Evolutionary conservation across 2,113 vertebrate species (phyloP).

Genomic region (Phocoena sinus): DNA sequence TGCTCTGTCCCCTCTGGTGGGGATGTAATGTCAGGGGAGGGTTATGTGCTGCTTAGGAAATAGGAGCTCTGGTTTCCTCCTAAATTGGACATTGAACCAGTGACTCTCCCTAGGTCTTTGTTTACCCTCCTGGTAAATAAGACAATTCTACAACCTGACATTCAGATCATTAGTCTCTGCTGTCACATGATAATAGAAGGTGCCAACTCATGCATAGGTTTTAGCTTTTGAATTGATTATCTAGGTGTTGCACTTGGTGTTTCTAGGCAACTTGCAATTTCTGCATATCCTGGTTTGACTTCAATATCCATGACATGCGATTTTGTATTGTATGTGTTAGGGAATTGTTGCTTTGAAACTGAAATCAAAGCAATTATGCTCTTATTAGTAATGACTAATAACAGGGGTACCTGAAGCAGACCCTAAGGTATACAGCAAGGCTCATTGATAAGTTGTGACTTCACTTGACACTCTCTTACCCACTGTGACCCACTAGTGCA

Average conservation of each 20-base stretch:
- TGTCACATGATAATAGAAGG: neutral
- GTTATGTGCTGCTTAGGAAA: neutral
- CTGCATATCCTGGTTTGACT: neutral
- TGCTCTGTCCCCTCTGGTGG: neutral
- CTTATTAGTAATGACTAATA: neutral
- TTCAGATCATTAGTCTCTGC: neutral
- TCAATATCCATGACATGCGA: neutral
- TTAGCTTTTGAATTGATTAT: neutral
- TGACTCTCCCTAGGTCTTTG: neutral
- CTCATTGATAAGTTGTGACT: neutral
- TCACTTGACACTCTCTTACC: neutral
- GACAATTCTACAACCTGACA: neutral
- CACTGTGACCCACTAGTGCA: neutral
- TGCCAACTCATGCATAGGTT: neutral
- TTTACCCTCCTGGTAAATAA: neutral
- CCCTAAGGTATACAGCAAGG: neutral
- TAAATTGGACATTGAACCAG: neutral
- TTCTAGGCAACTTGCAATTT: neutral
- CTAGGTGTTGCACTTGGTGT: neutral
- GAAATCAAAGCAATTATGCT: neutral
- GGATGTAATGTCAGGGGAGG: neutral
- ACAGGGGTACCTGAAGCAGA: neutral
- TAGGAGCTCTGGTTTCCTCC: neutral
- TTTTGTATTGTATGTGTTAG: neutral
- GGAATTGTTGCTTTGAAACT: neutral